These are phyloP conservation scores for Atherix ibis DNA, from an alignment of 2,888 invertebrate species.

Conservation along the genomic window DNA sequence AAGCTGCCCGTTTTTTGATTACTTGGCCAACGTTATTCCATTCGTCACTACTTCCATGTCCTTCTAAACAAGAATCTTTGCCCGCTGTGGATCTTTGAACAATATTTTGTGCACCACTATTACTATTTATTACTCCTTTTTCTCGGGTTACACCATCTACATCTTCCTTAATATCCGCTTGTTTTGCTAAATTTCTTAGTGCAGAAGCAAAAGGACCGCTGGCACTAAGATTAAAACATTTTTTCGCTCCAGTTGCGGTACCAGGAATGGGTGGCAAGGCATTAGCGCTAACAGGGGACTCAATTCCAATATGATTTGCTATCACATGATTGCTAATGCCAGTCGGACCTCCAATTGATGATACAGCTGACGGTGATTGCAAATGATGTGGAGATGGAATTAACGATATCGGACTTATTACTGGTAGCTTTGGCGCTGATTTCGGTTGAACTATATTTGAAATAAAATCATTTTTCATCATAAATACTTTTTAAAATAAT, in stretches of 20 bases:
- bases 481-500: neutral
- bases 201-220: constrained; percentile 78
- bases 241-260: constrained; percentile 13
- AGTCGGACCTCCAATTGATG: constrained; percentile 14
- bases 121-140: constrained; percentile 18
- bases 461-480: constrained; percentile 1
- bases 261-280: constrained; percentile 9
- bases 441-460: constrained; percentile 28
- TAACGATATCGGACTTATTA: constrained; percentile 30
- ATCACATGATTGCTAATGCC: constrained; percentile 21
- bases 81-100: constrained; percentile 14
- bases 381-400: constrained; percentile 29
- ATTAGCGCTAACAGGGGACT: constrained; percentile 8
- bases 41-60: constrained; percentile 9
- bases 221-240: constrained; percentile 28
- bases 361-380: constrained; percentile 21
- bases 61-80: constrained; percentile 12
- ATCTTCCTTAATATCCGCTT: constrained; percentile 63
- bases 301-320: constrained; percentile 23
- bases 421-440: constrained; percentile 30
- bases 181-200: constrained; percentile 77
- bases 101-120: constrained; percentile 13
- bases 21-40: constrained; percentile 14
- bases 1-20: constrained; percentile 10
- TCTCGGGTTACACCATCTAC: constrained; percentile 34